phyloP scores from a whole-genome alignment of 2,113 vertebrate species.

The Lophura nycthemera region DNA sequence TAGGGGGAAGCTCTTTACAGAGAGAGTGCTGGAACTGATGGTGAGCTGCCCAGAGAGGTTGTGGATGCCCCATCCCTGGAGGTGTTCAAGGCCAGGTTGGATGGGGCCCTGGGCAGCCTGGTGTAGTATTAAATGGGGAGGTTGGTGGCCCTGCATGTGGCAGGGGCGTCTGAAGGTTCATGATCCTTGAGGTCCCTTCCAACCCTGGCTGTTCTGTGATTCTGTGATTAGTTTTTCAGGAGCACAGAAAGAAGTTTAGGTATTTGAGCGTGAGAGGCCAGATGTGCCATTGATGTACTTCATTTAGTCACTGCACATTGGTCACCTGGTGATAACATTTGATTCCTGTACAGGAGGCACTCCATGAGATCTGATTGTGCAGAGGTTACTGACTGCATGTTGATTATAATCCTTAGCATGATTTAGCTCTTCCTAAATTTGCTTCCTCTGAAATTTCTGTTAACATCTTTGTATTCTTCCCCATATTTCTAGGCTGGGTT shows the following conservation, averaged over 20 bases:
- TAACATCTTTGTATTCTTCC: background rate
- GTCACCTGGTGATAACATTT: background rate
- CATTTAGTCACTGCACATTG: background rate
- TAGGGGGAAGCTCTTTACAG: too few relatives aligned
- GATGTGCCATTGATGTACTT: background rate
- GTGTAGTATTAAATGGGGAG: too few relatives aligned
- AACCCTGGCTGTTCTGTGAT: too few relatives aligned
- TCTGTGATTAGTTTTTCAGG: background rate
- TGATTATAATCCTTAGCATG: background rate
- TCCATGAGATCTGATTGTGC: background rate
- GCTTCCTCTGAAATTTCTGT: background rate
- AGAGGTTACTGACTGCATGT: background rate
- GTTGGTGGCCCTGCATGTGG: too few relatives aligned
- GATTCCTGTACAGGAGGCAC: background rate
- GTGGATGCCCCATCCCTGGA: too few relatives aligned
- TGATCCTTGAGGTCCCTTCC: too few relatives aligned
- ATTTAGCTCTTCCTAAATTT: background rate
- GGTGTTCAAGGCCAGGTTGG: too few relatives aligned
- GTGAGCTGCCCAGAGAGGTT: too few relatives aligned
- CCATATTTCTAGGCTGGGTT: background rate
- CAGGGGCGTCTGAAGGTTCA: too few relatives aligned
- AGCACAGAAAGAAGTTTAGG: background rate
- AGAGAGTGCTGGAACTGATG: too few relatives aligned
- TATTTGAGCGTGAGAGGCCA: fast-evolving
- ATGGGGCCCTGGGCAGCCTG: too few relatives aligned